phyloP scores from a whole-genome alignment of 2,888 invertebrate species.

The Ecliptopera silaceata region DNA sequence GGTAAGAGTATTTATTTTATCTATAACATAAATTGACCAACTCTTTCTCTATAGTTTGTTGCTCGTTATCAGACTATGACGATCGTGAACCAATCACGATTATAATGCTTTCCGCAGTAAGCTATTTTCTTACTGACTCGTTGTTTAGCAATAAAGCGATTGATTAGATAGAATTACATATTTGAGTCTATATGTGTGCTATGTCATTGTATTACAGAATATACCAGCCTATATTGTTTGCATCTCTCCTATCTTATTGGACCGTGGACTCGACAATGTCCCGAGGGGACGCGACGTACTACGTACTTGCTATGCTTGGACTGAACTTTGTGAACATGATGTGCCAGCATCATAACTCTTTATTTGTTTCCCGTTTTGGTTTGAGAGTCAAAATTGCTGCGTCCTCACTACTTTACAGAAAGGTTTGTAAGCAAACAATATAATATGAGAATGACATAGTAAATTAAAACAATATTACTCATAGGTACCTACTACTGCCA shows the following conservation, averaged over 20 bases:
- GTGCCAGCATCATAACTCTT: conserved; percentile 88
- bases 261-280: conserved; percentile 61
- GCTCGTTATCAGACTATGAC: too few species aligned
- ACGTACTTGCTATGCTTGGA: conserved; percentile 77
- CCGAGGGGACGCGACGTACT: conserved; percentile 81
- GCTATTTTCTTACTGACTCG: neutral
- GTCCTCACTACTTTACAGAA: conserved; percentile 89
- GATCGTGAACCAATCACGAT: too few species aligned
- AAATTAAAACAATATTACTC: too few species aligned
- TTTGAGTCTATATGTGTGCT: too few species aligned
- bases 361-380: conserved; percentile 85
- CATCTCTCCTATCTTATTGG: conserved; percentile 79
- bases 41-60: too few species aligned
- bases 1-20: conserved; percentile 57
- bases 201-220: conserved; percentile 57
- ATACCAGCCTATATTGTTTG: conserved; percentile 79
- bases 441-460: too few species aligned
- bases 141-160: neutral
- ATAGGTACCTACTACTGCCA: too few species aligned
- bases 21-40: too few species aligned
- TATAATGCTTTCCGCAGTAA: too few species aligned
- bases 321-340: conserved; percentile 78
- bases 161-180: too few species aligned
- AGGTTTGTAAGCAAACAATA: too few species aligned
- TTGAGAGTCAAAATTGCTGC: conserved; percentile 88